Percentiles rank a stretch among this genome's conserved stretches.
phyloP scores from a whole-genome alignment of 2,113 vertebrate species.

The Ailurus styani region DNA sequence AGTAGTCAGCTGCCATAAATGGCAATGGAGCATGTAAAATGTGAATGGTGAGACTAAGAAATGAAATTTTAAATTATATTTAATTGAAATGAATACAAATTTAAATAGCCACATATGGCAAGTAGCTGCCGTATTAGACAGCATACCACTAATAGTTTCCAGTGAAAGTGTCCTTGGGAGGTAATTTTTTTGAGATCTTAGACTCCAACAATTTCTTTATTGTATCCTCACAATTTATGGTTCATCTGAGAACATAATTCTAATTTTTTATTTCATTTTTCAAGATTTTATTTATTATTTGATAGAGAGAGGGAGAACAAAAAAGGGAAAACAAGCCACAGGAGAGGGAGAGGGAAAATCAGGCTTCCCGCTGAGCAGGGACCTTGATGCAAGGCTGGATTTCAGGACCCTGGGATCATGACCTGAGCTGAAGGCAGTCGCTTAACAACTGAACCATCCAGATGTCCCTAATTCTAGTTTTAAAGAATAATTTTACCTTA shows the following conservation, averaged over 20 bases:
- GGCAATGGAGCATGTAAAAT: not conserved
- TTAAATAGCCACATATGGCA: not conserved
- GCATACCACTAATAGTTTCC: not conserved
- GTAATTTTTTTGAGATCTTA: not conserved
- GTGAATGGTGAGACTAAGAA: not conserved
- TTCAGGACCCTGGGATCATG: too few relatives aligned
- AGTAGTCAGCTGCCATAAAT: not conserved
- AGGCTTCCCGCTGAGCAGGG: too few relatives aligned
- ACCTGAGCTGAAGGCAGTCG: too few relatives aligned
- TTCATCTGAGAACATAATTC: not conserved
- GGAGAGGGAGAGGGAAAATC: too few relatives aligned
- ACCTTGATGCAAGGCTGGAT: too few relatives aligned
- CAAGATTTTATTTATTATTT: too few relatives aligned
- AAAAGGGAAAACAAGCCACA: too few relatives aligned
- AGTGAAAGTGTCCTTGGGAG: not conserved
- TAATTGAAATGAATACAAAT: not conserved
- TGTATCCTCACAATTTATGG: not conserved
- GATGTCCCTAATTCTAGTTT: not conserved
- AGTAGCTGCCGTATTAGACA: not conserved
- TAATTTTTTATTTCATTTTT: not conserved
- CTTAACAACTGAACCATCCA: too few relatives aligned
- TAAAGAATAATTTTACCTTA: not conserved
- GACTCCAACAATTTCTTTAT: not conserved
- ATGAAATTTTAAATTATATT: not conserved
- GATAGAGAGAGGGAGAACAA: too few relatives aligned